Evolutionary conservation across 2,797 vertebrate species (phyloP).

Genomic region (Pelobates cultripes): DNA sequence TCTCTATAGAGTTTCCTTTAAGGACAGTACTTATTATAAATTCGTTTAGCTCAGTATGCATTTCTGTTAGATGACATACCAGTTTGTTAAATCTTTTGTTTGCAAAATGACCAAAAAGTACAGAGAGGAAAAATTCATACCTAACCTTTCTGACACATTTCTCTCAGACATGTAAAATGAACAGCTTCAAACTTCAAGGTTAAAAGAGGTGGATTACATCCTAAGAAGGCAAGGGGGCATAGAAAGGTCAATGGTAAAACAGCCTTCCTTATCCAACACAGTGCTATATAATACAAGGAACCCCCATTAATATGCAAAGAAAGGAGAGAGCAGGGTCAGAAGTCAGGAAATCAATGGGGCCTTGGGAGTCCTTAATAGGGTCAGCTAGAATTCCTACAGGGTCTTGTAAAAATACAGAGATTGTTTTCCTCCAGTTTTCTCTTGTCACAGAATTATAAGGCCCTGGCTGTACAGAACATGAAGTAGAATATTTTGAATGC

Average conservation of each 20-base stretch:
- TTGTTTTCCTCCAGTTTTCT: conserved; percentile 17
- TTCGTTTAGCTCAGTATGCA: no score
- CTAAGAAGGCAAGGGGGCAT: conserved; percentile 61
- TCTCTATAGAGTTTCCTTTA: no score
- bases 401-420: conserved; percentile 51
- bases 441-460: not conserved
- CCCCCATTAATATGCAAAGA: conserved; percentile 68
- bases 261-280: conserved; percentile 48
- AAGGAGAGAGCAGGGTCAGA: conserved; percentile 63
- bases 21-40: no score
- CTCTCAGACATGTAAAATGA: conserved; percentile 41
- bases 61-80: no score
- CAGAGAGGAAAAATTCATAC: no score
- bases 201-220: conserved; percentile 57
- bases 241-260: conserved; percentile 63
- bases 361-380: conserved; percentile 31
- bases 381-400: conserved; percentile 50
- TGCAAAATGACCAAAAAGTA: no score
- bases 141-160: not conserved
- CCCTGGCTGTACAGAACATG: conserved; percentile 2
- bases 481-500: not conserved
- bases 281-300: conserved; percentile 58
- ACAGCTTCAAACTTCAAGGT: conserved; percentile 57
- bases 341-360: conserved; percentile 58
- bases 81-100: no score